Evolutionary conservation across 1,140 invertebrate genomes (phyloP).

Genomic region (Macrosteles quadrilineatus): DNA sequence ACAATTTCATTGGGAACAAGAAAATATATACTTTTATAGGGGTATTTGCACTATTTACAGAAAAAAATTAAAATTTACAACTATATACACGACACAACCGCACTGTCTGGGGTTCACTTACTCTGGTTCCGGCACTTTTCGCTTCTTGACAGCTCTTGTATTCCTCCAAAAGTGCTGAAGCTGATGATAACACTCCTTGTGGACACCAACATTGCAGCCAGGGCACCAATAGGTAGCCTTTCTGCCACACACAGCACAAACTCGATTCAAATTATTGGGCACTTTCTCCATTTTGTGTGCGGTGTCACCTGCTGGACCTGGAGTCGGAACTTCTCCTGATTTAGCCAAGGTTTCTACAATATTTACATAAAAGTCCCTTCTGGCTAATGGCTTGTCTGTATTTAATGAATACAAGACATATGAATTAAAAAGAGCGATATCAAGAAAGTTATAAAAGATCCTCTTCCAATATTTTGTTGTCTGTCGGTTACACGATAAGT

Average conservation of each 20-base stretch:
- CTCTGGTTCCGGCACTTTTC: not conserved
- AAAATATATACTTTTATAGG: not conserved
- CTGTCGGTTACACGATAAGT: not conserved
- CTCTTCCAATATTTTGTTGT: conserved; percentile 17
- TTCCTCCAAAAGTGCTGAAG: conserved; percentile 19
- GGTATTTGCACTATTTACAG: no score
- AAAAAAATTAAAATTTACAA: no score
- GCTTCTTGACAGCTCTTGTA: not conserved
- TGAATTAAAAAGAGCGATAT: no score
- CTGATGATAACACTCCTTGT: conserved; percentile 19
- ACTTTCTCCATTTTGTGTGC: not conserved
- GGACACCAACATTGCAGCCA: conserved; percentile 25
- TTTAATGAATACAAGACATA: not conserved
- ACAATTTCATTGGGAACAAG: not conserved
- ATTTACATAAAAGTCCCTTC: conserved; percentile 9
- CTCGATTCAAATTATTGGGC: not conserved
- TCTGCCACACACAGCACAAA: conserved; percentile 12
- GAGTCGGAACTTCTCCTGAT: not conserved
- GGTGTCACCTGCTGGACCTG: conserved; percentile 8
- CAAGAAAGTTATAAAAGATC: no score
- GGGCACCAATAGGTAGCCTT: no score
- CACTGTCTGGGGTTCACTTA: not conserved
- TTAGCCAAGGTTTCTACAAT: no score
- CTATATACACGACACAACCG: no score
- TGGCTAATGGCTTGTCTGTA: conserved; percentile 19